Evolutionary conservation across 1,140 invertebrate species (phyloP), one percentile per base, ranked within the genome.

Genomic region (Zaprionus capensis): DNA sequence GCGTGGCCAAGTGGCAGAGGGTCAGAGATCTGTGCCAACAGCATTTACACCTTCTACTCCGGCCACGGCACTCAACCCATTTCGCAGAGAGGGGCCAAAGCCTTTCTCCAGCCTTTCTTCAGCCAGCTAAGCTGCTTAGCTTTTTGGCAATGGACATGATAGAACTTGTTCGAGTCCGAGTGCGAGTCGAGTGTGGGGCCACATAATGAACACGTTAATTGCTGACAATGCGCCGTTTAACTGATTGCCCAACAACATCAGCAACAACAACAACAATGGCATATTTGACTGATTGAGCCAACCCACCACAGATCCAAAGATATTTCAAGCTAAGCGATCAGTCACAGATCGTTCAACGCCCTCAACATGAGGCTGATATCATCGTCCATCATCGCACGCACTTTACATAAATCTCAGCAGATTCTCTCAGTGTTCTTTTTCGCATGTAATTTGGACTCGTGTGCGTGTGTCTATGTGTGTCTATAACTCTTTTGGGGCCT

Each of bases 351-450:
- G 74, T 77, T 73, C 75, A 77, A 77, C 75, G 75, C 75, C 75
- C 75, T 49, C 62, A 46, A 46, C n/a, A 17, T n/a, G n/a, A n/a
- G 15, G 46, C 64, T 63, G 70, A 76, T 72, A 76, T 71, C 61
- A 61, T 76, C 67, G 58, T 63, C 58, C 46, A 36, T 2, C 72
- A 64, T 44, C 28, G 36, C 20, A 64, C 59, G 70, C 73, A 67
- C 71, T 83, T 87, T 83, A 82, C 74, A 87, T 88, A 88, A 81
- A 87, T 87, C 88, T 88, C 81, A 77, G 63, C 31, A 36, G 71
- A 72, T 68, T 51, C 57, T 55, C 69, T 20, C 41, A 51, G 24
- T 57, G 56, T 59, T 49, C 41, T 76, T 38, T 15, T 41, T 84
- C 58, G 66, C 44, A 77, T 75, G 31, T 53, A 26, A 71, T 53